These are phyloP conservation scores for Bombus soroeensis DNA, from an alignment of 1,140 invertebrate genomes.

Conservation along the genomic window DNA sequence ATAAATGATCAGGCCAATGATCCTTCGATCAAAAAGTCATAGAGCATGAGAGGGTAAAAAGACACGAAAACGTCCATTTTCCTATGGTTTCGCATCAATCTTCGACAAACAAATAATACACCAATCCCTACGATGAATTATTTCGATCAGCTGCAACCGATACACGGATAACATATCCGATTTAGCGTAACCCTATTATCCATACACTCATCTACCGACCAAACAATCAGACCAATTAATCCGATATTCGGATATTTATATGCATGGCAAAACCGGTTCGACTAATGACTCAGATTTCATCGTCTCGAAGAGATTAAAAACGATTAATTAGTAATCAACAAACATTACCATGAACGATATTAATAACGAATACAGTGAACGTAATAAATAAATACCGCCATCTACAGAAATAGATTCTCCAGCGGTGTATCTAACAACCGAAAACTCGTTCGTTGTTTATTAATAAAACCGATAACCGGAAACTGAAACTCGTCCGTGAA, in stretches of 20 bases:
- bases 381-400: not conserved
- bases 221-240: constrained; percentile 3
- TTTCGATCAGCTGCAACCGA: too few species aligned
- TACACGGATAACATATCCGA: too few species aligned
- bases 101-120: too few species aligned
- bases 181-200: not conserved
- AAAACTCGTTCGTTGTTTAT: not conserved
- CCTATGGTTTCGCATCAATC: too few species aligned
- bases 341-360: not conserved
- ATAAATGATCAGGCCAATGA: too few species aligned
- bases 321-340: not conserved
- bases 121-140: too few species aligned
- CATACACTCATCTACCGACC: not conserved
- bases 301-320: not conserved
- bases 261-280: not conserved
- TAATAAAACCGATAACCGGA: not conserved
- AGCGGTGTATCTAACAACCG: not conserved
- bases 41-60: too few species aligned
- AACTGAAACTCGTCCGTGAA: too few species aligned
- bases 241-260: constrained; percentile 5
- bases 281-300: not conserved
- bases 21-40: too few species aligned
- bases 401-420: not conserved
- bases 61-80: too few species aligned
- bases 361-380: too few species aligned